Evolutionary conservation across 1,140 invertebrate genomes (phyloP).

Genomic region (Drosophila setifemur): DNA sequence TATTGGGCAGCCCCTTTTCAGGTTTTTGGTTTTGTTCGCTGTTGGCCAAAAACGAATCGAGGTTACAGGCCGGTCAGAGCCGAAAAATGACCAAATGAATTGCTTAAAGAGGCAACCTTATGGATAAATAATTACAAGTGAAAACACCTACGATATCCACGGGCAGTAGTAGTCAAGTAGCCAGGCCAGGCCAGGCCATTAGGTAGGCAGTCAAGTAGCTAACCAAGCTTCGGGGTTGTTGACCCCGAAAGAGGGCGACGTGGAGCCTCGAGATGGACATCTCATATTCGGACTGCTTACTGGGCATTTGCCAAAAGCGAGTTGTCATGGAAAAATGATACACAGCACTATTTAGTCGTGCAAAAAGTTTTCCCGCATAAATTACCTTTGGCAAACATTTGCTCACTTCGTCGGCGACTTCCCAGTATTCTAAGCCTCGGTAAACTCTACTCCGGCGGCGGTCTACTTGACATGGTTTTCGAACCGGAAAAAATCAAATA

Average conservation of each 20-base stretch:
- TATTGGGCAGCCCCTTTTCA: slow-evolving; percentile 33
- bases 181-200: slow-evolving; percentile 40
- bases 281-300: slow-evolving; percentile 52
- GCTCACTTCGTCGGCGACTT: slow-evolving; percentile 7
- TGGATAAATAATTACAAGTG: slow-evolving; percentile 77
- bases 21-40: slow-evolving; percentile 19
- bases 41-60: slow-evolving; percentile 25
- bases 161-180: slow-evolving; percentile 48
- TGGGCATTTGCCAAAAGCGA: slow-evolving; percentile 58
- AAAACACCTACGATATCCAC: slow-evolving; percentile 70
- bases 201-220: slow-evolving; percentile 21
- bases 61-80: slow-evolving; percentile 37
- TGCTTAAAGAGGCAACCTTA: slow-evolving; percentile 41
- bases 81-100: slow-evolving; percentile 38
- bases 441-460: slow-evolving; percentile 10
- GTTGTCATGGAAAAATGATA: slow-evolving; percentile 68
- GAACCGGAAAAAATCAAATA: slow-evolving; percentile 30
- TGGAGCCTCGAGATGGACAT: slow-evolving; percentile 39
- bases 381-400: slow-evolving; percentile 51
- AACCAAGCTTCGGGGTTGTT: slow-evolving; percentile 36
- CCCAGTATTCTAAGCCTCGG: slow-evolving; percentile 1
- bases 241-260: slow-evolving; percentile 33
- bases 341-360: slow-evolving; percentile 13
- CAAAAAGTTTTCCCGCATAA: slow-evolving; percentile 56
- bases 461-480: slow-evolving; percentile 57